Conservation (phyloP, 2,113 vertebrate species). For the Zingel zingel region DNA sequence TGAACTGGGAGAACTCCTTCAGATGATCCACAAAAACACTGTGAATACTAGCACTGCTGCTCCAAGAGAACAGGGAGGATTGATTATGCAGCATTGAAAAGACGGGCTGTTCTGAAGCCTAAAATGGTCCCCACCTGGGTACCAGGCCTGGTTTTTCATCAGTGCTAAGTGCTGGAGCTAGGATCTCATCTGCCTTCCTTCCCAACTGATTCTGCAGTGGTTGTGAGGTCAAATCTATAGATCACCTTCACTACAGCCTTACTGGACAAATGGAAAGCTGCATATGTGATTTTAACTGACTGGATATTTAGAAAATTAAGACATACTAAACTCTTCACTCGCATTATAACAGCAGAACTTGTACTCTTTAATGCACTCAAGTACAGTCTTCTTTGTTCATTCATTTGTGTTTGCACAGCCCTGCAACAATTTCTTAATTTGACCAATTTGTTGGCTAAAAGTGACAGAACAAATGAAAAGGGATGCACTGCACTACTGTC, state of each 20-base stretch:
- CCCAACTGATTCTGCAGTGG: background rate
- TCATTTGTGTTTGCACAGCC: constrained; percentile 16
- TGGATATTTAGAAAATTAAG: background rate
- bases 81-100: background rate
- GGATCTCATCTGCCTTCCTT: constrained; percentile 23
- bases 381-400: background rate
- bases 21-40: constrained; percentile 28
- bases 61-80: background rate
- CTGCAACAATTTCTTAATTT: constrained; percentile 2
- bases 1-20: background rate
- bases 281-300: constrained; percentile 13
- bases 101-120: background rate
- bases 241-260: constrained; percentile 1
- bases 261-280: constrained; percentile 9
- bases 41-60: constrained; percentile 41
- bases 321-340: background rate
- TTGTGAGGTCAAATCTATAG: background rate
- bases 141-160: background rate
- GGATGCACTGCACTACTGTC: background rate
- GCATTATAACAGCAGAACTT: constrained; percentile 6
- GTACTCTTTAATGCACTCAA: background rate
- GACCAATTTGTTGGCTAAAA: background rate
- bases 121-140: background rate
- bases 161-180: background rate
- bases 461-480: background rate